Base-by-base conservation (phyloP, 2,113 vertebrate species). In the Rhinolophus ferrumequinum region DNA sequence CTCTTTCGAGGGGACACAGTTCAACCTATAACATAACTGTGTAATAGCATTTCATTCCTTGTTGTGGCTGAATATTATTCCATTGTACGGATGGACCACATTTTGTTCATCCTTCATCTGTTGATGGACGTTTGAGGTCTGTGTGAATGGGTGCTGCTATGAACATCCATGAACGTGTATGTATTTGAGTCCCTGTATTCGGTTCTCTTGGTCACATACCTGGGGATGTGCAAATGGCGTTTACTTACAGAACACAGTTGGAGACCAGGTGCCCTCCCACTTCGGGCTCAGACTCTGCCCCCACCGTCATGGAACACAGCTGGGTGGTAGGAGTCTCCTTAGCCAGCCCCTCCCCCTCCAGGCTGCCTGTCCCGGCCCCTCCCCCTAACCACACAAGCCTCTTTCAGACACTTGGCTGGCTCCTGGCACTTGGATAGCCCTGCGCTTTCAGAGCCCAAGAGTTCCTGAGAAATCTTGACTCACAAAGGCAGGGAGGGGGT, bases 11-110 rank as follows among this genome's bases (percentile, higher is more conserved):
- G 35, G 10, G 62, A 90, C 12, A n/a, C 62, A 6, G 1, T 80
- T 80, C 26, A 5, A 7, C 75, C 21, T 50, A 81, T 0, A 28
- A 41, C 24, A 14, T 4, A 70, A 50, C 64, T n/a, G 0, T 14
- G 38, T 1, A 0, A 50, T 22, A 60, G 64, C 38, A 9, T 52
- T 6, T 26, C 38, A 0, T 70, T 44, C 64, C 22, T 47, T n/a
- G 21, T 7, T 21, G 73, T 7, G 66, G 77, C 66, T 50, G 77
- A 72, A 14, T 28, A 6, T 13, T 35, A 21, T 19, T 35, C 64
- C 30, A 0, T 1, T 35, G 30, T 28, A 22, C 21, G 52, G 16
- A 24, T 3, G 10, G 66, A 28, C 38, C 77, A 18, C 52, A 11
- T 72, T 26, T 6, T 47, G 24, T 44, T 47, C 13, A 30, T 28